These are phyloP conservation scores for Mythimna pallens DNA, from an alignment of 2,888 invertebrate genomes.

Conservation along the genomic window DNA sequence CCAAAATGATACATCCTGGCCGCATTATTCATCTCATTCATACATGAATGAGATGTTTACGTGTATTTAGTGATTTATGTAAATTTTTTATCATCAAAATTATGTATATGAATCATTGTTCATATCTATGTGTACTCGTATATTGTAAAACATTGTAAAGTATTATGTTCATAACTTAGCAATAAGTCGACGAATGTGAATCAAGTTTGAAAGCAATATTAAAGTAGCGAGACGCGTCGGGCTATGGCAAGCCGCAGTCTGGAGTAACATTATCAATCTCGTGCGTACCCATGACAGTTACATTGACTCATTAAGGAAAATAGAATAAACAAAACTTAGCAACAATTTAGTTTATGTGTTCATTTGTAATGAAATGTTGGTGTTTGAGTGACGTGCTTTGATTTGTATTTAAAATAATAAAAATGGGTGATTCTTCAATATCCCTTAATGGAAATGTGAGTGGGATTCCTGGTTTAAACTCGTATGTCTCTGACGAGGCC, in stretches of 20 bases:
- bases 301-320: conserved; percentile 85
- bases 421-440: conserved; percentile 50
- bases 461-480: conserved; percentile 64
- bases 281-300: conserved; percentile 74
- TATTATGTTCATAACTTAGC: conserved; percentile 36
- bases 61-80: conserved; percentile 42
- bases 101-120: conserved; percentile 50
- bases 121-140: conserved; percentile 30
- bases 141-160: conserved; percentile 39
- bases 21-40: conserved; percentile 47
- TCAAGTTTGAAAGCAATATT: conserved; percentile 59
- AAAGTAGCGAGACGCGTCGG: conserved; percentile 41
- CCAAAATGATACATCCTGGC: conserved; percentile 31
- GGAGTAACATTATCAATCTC: conserved; percentile 69
- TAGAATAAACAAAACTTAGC: conserved; percentile 71
- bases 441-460: conserved; percentile 44
- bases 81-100: conserved; percentile 47
- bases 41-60: too few relatives aligned
- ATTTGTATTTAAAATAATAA: conserved; percentile 43
- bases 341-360: conserved; percentile 64
- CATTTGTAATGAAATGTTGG: conserved; percentile 78
- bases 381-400: conserved; percentile 58
- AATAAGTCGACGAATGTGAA: conserved; percentile 39
- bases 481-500: conserved; percentile 73
- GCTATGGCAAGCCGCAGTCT: conserved; percentile 53